These are phyloP conservation scores for Chrysodeixis includens DNA, from an alignment of 2,888 invertebrate species.

Conservation along the genomic window DNA sequence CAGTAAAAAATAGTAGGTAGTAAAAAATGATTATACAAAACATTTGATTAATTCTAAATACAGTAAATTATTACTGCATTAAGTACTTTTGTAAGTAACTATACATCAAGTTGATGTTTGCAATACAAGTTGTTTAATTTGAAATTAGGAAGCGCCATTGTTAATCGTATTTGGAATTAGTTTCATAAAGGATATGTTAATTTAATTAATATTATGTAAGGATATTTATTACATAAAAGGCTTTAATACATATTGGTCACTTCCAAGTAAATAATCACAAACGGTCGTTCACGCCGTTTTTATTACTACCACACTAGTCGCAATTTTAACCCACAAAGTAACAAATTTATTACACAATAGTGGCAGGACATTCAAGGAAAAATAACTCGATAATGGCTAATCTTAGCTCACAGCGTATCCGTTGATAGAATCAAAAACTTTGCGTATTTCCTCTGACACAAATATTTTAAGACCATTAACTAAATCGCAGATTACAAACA, in stretches of 20 bases:
- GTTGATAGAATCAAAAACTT: constrained; percentile 18
- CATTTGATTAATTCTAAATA: neutral
- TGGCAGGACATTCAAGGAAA: constrained; percentile 2
- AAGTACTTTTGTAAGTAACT: neutral
- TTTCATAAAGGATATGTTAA: constrained; percentile 32
- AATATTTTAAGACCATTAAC: constrained; percentile 30
- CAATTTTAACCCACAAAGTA: neutral
- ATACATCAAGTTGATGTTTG: constrained; percentile 47
- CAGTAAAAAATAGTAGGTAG: too few species aligned
- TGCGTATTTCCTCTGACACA: constrained; percentile 33
- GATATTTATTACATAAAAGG: constrained; percentile 12
- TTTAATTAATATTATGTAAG: constrained; percentile 24
- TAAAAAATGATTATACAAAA: neutral
- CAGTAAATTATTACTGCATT: neutral
- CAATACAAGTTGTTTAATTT: constrained; percentile 52
- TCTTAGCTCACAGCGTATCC: neutral
- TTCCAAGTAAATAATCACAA: neutral
- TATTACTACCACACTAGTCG: neutral
- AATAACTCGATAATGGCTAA: constrained; percentile 1
- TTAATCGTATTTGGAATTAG: constrained; percentile 50
- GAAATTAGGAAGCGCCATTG: constrained; percentile 54
- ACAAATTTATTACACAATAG: neutral
- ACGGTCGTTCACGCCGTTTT: neutral
- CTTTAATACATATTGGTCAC: neutral
- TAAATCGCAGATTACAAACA: constrained; percentile 23